Percentiles rank a stretch among this genome's conserved stretches.
Evolutionary conservation across 1,140 invertebrate genomes (phyloP).

Genomic region (Drosophila kohkoa): DNA sequence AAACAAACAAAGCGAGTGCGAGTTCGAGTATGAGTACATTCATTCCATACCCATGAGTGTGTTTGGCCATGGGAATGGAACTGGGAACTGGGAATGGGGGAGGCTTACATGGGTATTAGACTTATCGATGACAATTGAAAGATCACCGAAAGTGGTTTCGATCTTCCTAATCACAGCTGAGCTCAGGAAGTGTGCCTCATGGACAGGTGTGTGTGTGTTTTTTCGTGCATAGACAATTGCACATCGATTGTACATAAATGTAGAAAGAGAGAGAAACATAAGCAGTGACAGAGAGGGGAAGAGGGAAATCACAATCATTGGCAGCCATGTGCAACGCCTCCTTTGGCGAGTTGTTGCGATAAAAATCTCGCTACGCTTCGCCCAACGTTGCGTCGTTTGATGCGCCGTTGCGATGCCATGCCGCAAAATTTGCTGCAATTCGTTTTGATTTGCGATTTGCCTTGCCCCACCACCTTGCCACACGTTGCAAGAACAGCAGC

Average conservation of each 20-base stretch:
- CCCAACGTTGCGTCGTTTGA: conserved; percentile 36
- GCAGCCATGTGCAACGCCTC: conserved; percentile 37
- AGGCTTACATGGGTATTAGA: conserved; percentile 49
- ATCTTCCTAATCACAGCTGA: background rate
- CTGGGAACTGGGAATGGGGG: background rate
- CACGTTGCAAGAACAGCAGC: conserved; percentile 22
- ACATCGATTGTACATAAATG: too few relatives aligned
- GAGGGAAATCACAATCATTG: conserved; percentile 4
- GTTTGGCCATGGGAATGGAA: background rate
- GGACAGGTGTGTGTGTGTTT: conserved; percentile 33
- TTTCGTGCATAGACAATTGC: too few relatives aligned
- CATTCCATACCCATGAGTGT: conserved; percentile 11
- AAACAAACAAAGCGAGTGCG: conserved; percentile 46
- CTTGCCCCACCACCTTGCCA: conserved; percentile 4
- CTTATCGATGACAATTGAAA: conserved; percentile 45
- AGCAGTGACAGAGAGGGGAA: background rate
- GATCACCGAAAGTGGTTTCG: conserved; percentile 34
- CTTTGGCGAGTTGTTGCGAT: conserved; percentile 41
- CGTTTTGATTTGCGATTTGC: conserved; percentile 65
- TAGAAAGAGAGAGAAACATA: too few relatives aligned
- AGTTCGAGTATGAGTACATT: conserved; percentile 5
- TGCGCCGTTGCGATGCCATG: conserved; percentile 23
- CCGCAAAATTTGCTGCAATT: conserved; percentile 63
- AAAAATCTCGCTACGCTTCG: conserved; percentile 54
- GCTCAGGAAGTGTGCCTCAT: conserved; percentile 51